Percentiles rank a stretch among this genome's conserved stretches.
phyloP scores from a whole-genome alignment of 2,113 vertebrate genomes.

The Pseudorhombus dupliciocellatus region DNA sequence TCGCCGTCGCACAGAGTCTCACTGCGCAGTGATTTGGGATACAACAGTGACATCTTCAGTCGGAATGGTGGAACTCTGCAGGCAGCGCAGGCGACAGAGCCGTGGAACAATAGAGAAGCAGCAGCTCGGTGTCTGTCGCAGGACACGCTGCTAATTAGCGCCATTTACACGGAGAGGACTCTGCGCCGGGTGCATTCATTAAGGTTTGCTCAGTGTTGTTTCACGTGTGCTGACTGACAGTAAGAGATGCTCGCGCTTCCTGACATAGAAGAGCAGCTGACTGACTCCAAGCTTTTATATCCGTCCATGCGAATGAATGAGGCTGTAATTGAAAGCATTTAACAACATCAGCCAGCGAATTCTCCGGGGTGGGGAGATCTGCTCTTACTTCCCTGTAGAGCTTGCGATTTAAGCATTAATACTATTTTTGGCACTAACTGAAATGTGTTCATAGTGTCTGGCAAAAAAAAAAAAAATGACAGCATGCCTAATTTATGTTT shows the following conservation, averaged over 20 bases:
- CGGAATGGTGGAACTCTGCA: constrained; percentile 24
- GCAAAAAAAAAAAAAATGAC: no score
- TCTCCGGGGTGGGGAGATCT: neutral
- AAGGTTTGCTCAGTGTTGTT: constrained; percentile 66
- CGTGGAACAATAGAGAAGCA: constrained; percentile 32
- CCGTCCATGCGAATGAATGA: neutral
- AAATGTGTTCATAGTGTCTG: no score
- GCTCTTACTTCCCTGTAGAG: neutral
- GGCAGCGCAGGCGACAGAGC: neutral
- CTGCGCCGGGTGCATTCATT: constrained; percentile 70
- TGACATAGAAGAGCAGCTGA: constrained; percentile 8
- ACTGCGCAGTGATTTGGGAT: constrained; percentile 64
- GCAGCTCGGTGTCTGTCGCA: constrained; percentile 23
- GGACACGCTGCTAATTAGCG: constrained; percentile 67
- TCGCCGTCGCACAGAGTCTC: neutral
- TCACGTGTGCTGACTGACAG: constrained; percentile 5
- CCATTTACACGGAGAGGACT: constrained; percentile 61
- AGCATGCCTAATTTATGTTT: neutral
- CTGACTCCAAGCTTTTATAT: neutral
- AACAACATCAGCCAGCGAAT: neutral
- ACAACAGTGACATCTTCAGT: constrained; percentile 84
- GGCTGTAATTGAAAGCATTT: neutral
- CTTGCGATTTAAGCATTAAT: no score
- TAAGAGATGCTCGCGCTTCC: constrained; percentile 15
- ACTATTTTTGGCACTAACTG: no score